These are phyloP conservation scores for Athetis lepigone DNA, from an alignment of 2,888 invertebrate species.

Conservation along the genomic window DNA sequence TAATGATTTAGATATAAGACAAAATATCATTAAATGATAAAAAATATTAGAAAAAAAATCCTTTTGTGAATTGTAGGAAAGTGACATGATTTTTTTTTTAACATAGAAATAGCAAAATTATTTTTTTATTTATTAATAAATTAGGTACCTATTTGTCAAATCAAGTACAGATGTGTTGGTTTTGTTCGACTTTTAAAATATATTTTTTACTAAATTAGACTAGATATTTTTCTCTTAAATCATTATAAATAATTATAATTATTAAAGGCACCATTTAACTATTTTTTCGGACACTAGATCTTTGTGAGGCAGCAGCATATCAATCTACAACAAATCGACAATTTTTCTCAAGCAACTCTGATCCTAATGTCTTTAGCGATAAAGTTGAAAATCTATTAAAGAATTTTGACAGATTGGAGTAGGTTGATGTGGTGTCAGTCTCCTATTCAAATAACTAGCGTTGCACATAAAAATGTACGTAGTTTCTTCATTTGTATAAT, in stretches of 20 bases:
- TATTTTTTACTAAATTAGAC: background rate
- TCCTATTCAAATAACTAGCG: no score
- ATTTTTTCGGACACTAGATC: constrained; percentile 6
- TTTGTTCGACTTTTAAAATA: background rate
- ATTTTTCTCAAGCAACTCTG: no score
- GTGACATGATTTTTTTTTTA: no score
- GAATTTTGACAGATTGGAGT: no score
- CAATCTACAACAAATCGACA: no score
- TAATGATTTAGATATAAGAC: constrained; percentile 41
- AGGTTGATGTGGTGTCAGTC: no score
- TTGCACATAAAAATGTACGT: no score
- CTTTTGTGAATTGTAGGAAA: background rate
- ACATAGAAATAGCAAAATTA: background rate
- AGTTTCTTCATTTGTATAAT: no score
- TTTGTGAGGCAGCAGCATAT: no score
- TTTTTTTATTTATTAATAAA: background rate
- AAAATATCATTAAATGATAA: constrained; percentile 58
- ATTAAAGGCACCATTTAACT: constrained; percentile 18
- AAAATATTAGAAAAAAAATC: constrained; percentile 21
- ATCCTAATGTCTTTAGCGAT: no score
- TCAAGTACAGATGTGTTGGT: no score
- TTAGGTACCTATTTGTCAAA: background rate
- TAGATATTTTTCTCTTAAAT: background rate
- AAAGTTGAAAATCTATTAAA: no score
- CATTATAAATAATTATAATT: background rate